These are phyloP conservation scores for Neuroterus valhalla DNA, from an alignment of 1,140 invertebrate species.

Conservation along the genomic window DNA sequence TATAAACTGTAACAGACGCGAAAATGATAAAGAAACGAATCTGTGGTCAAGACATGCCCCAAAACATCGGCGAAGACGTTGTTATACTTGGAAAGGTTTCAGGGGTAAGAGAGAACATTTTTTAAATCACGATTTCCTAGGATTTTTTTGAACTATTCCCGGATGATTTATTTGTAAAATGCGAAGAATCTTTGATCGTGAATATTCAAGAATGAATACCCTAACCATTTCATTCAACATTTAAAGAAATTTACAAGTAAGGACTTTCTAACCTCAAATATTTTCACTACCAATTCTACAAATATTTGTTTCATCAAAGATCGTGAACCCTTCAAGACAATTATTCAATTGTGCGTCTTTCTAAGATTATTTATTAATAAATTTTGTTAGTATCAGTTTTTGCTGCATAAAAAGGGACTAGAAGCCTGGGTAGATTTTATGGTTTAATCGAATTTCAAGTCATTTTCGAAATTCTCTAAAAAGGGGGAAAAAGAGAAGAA, in stretches of 20 bases:
- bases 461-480: constrained; percentile 24
- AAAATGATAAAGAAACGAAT: constrained; percentile 45
- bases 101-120: constrained; percentile 46
- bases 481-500: not conserved
- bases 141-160: not conserved
- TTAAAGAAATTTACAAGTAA: not conserved
- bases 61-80: constrained; percentile 52
- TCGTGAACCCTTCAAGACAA: not conserved
- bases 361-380: no score
- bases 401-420: no score
- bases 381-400: no score
- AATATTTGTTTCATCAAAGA: constrained; percentile 20
- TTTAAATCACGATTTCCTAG: constrained; percentile 14
- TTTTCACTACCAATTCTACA: no score
- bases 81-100: constrained; percentile 60
- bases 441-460: constrained; percentile 14
- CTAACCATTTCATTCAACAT: no score
- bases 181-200: no score
- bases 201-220: no score
- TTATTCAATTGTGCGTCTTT: not conserved
- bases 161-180: not conserved
- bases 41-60: constrained; percentile 50
- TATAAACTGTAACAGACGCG: not conserved
- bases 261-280: constrained; percentile 12
- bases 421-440: no score